Percentiles rank a stretch among this genome's conserved stretches.
These are phyloP conservation scores for Coremacera marginata DNA, from an alignment of 2,888 invertebrate species.

Conservation along the genomic window DNA sequence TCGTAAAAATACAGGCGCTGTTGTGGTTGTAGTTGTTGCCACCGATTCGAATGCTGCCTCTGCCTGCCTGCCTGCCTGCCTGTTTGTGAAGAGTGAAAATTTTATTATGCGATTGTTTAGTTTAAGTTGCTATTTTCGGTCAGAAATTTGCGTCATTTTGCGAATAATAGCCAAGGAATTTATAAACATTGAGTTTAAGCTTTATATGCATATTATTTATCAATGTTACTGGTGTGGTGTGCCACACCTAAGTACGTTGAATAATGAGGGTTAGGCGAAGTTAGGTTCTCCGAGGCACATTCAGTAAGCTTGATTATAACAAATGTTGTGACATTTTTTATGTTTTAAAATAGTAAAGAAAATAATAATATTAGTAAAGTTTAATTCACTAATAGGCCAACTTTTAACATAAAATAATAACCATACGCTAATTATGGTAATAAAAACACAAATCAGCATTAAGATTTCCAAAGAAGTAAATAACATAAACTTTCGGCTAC, in stretches of 20 bases:
- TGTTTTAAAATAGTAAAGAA: too few relatives aligned
- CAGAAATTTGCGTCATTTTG: conserved; percentile 9
- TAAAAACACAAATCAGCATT: too few relatives aligned
- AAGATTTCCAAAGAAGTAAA: too few relatives aligned
- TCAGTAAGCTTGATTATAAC: too few relatives aligned
- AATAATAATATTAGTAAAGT: too few relatives aligned
- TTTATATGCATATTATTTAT: neutral
- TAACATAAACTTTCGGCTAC: too few relatives aligned
- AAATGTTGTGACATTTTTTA: too few relatives aligned
- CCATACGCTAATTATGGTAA: too few relatives aligned
- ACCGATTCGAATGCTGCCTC: neutral
- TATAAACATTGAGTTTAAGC: neutral
- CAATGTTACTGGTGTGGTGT: neutral
- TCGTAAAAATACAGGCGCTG: neutral
- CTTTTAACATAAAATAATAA: too few relatives aligned
- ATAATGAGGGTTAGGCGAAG: neutral
- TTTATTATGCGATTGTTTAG: conserved; percentile 5
- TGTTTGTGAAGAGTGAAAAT: neutral
- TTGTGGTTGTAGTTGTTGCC: neutral
- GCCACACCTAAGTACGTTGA: conserved; percentile 10
- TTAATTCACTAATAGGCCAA: too few relatives aligned
- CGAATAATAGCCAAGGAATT: conserved; percentile 5
- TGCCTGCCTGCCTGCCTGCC: too few relatives aligned
- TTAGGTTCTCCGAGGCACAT: neutral
- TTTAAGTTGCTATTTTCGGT: neutral